phyloP scores from a whole-genome alignment of 1,140 invertebrate species.

The Chymomyza costata region DNA sequence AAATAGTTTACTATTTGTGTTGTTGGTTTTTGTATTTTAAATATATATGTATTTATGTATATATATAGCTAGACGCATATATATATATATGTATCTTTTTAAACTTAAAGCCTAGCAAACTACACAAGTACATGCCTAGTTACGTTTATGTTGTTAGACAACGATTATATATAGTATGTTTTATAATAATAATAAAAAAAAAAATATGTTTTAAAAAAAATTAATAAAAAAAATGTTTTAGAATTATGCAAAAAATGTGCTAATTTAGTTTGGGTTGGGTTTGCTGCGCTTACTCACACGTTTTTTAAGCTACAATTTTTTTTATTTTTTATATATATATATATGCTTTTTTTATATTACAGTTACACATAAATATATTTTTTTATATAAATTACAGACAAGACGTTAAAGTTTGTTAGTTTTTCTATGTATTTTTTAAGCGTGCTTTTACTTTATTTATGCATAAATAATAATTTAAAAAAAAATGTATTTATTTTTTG shows the following conservation, averaged over 20 bases:
- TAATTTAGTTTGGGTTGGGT: slow-evolving; percentile 39
- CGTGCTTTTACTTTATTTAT: slow-evolving; percentile 10
- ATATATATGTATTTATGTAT: slow-evolving; percentile 34
- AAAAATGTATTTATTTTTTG: slow-evolving; percentile 26
- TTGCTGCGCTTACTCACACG: slow-evolving; percentile 19
- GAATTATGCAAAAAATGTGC: slow-evolving; percentile 55
- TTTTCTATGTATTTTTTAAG: slow-evolving; percentile 15
- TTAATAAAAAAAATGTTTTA: slow-evolving; percentile 38
- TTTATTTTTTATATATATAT: slow-evolving; percentile 37
- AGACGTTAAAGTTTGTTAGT: slow-evolving; percentile 49
- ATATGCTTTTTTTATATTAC: slow-evolving; percentile 33
- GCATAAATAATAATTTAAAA: slow-evolving; percentile 30
- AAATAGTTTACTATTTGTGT: slow-evolving; percentile 60
- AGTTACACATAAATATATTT: slow-evolving; percentile 43
- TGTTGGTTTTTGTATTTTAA: slow-evolving; percentile 27
- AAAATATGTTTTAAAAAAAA: slow-evolving; percentile 25
- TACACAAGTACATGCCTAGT: slow-evolving; percentile 64
- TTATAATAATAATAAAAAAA: slow-evolving; percentile 43
- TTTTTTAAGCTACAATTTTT: slow-evolving; percentile 45
- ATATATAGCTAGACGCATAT: slow-evolving; percentile 26
- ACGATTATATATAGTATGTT: slow-evolving; percentile 59
- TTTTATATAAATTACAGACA: slow-evolving; percentile 61
- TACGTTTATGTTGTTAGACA: slow-evolving; percentile 72
- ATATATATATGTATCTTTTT: slow-evolving; percentile 10
- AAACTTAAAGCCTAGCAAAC: slow-evolving; percentile 51